Conservation (phyloP, 2,113 vertebrate genomes). For the Odontophorus gujanensis region DNA sequence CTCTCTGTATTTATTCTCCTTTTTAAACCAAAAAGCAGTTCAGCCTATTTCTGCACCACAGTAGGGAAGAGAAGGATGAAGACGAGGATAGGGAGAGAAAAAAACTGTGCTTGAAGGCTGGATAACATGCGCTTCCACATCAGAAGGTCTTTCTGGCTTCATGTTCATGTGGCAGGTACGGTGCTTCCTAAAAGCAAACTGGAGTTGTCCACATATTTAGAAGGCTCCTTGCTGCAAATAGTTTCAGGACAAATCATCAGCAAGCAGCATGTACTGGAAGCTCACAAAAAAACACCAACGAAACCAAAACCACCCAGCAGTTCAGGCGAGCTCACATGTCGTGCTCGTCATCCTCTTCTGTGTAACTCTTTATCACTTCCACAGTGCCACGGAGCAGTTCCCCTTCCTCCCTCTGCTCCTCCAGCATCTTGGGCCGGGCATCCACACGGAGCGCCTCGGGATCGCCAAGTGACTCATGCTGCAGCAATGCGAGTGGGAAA, state of each 20-base stretch:
- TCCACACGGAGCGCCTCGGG: not conserved
- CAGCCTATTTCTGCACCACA: not conserved
- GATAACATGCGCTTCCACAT: not conserved
- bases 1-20: not conserved
- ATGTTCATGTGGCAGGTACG: not conserved
- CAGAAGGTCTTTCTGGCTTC: not conserved
- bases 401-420: not conserved
- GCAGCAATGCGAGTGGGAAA: slow-evolving; percentile 70
- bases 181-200: not conserved
- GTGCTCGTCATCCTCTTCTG: not conserved
- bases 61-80: not conserved
- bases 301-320: not conserved
- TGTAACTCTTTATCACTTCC: not conserved
- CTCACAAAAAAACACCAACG: not conserved
- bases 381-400: accelerated
- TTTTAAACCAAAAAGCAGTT: not conserved
- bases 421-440: slow-evolving; percentile 4
- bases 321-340: accelerated
- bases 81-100: not conserved
- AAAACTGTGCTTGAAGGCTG: not conserved
- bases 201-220: not conserved
- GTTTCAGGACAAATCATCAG: not conserved
- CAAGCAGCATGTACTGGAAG: not conserved
- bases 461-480: slow-evolving; percentile 60
- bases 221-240: not conserved